These are phyloP conservation scores for Zoanthus sociatus DNA, from an alignment of 92 coral and sea anemone species.

Conservation along the genomic window DNA sequence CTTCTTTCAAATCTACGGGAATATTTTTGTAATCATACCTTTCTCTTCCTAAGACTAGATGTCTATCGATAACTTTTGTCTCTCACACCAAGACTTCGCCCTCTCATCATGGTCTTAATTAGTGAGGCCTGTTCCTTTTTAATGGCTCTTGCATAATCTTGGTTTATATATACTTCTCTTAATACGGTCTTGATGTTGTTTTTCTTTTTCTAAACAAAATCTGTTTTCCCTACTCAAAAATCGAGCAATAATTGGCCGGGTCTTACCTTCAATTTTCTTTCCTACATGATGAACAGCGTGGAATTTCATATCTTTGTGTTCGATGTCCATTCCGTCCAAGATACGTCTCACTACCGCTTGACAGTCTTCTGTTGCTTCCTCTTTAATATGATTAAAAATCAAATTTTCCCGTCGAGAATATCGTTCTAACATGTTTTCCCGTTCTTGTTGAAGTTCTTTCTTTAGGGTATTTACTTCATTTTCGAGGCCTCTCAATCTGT, in stretches of 20 bases:
- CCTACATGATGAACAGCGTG: constrained; percentile 48
- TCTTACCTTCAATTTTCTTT: too few relatives aligned
- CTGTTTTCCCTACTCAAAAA: too few relatives aligned
- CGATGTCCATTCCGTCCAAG: not conserved
- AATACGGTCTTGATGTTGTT: too few relatives aligned
- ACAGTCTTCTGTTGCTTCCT: constrained; percentile 16
- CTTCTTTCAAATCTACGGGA: constrained; percentile 29
- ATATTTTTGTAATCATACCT: constrained; percentile 36
- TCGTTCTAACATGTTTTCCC: constrained; percentile 31
- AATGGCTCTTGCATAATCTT: constrained; percentile 50
- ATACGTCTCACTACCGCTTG: too few relatives aligned
- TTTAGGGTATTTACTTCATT: constrained; percentile 10
- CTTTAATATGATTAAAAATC: constrained; percentile 36
- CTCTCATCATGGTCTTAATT: constrained; percentile 42
- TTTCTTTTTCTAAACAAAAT: constrained; percentile 44
- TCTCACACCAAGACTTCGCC: constrained; percentile 25
- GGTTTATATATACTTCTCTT: constrained; percentile 46
- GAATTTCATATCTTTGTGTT: too few relatives aligned
- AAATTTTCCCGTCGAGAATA: too few relatives aligned
- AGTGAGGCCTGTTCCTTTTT: constrained; percentile 37
- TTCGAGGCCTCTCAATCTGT: too few relatives aligned
- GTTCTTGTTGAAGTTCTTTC: constrained; percentile 37
- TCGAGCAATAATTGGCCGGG: constrained; percentile 53
- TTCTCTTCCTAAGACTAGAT: not conserved
- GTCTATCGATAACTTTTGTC: constrained; percentile 30